phyloP scores from a whole-genome alignment of 2,888 invertebrate genomes.

The Troglohyphantes excavatus region DNA sequence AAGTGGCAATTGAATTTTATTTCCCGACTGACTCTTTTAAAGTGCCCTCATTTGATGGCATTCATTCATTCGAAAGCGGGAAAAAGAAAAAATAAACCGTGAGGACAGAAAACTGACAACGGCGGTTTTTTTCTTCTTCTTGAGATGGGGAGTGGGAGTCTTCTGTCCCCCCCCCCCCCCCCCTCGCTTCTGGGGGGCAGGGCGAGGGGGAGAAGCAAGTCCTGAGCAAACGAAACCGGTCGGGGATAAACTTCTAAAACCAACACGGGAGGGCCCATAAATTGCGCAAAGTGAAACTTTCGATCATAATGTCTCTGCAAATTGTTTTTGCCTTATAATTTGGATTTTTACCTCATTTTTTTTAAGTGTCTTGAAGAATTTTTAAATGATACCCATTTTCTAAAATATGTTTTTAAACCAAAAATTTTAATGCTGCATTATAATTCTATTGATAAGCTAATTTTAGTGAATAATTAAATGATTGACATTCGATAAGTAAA shows the following conservation, averaged over 20 bases:
- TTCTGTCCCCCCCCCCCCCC: background rate
- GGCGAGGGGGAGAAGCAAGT: slow-evolving; percentile 29
- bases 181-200: slow-evolving; percentile 2
- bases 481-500: too few relatives aligned
- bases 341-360: too few relatives aligned
- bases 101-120: slow-evolving; percentile 22
- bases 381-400: too few relatives aligned
- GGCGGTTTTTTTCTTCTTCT: background rate
- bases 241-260: slow-evolving; percentile 55
- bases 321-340: too few relatives aligned
- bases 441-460: too few relatives aligned
- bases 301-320: background rate
- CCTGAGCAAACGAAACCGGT: slow-evolving; percentile 72
- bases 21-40: background rate
- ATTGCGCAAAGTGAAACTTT: slow-evolving; percentile 24
- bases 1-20: slow-evolving; percentile 15
- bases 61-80: slow-evolving; percentile 21
- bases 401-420: too few relatives aligned
- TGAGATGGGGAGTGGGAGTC: background rate
- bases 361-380: too few relatives aligned
- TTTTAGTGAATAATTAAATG: too few relatives aligned
- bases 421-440: too few relatives aligned
- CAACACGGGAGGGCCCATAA: slow-evolving; percentile 63
- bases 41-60: slow-evolving; percentile 37
- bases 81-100: slow-evolving; percentile 62